Percentiles rank a stretch among this genome's conserved stretches.
Conservation (phyloP, 2,888 invertebrate species). For the Lasius fuliginosus region DNA sequence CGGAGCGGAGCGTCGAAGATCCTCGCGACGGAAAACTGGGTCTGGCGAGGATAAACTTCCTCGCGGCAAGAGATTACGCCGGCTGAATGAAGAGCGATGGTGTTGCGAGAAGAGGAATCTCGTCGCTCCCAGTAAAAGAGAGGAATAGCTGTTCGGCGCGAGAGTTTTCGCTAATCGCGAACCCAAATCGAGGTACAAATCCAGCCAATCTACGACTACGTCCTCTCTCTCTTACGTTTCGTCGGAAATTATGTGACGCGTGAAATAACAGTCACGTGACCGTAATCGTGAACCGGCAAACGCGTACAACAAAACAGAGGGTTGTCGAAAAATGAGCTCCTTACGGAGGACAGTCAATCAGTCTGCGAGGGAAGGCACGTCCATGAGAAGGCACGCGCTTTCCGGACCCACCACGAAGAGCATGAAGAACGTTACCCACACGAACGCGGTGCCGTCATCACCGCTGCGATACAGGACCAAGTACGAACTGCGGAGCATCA, state of each 20-base stretch:
- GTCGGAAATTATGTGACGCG: neutral
- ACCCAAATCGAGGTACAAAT: neutral
- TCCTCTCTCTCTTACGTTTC: neutral
- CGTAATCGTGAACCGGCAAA: constrained; percentile 33
- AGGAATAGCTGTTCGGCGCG: neutral
- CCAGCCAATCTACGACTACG: neutral
- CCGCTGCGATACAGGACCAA: constrained; percentile 83
- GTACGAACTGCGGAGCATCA: constrained; percentile 86
- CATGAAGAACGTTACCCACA: constrained; percentile 74
- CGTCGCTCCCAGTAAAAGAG: neutral
- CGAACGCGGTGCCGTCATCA: constrained; percentile 75
- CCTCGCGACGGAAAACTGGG: constrained; percentile 12
- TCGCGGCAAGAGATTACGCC: constrained; percentile 28
- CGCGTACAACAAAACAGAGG: neutral
- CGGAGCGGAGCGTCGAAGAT: neutral
- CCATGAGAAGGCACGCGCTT: constrained; percentile 76
- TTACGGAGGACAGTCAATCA: constrained; percentile 78
- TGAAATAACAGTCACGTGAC: constrained; percentile 11
- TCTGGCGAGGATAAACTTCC: constrained; percentile 31
- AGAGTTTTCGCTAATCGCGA: neutral
- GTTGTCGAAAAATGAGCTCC: constrained; percentile 76
- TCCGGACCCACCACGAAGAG: constrained; percentile 78
- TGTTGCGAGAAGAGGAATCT: neutral
- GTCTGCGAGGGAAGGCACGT: constrained; percentile 75
- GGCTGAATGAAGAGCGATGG: neutral